Evolutionary conservation across 2,888 invertebrate genomes (phyloP).

Genomic region (Andrena flavipes): DNA sequence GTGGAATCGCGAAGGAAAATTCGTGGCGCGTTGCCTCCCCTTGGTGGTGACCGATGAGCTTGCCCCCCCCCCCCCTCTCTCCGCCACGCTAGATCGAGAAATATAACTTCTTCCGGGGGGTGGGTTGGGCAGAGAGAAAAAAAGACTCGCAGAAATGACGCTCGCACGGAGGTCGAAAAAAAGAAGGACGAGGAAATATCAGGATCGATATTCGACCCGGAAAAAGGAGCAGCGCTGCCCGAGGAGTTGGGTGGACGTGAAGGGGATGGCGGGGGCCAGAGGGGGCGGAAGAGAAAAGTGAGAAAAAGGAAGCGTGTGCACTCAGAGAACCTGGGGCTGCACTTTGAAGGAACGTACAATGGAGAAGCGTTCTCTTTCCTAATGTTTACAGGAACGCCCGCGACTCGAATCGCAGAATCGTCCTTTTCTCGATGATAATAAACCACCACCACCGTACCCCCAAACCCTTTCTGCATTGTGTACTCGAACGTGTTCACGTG

Average conservation of each 20-base stretch:
- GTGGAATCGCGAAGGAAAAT: conserved; percentile 54
- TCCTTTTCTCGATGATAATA: conserved; percentile 46
- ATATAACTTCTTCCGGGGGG: conserved; percentile 69
- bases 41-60: conserved; percentile 47
- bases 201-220: conserved; percentile 78
- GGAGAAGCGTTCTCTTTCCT: conserved; percentile 63
- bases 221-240: conserved; percentile 73
- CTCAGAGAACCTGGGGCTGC: conserved; percentile 70
- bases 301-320: conserved; percentile 72
- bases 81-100: conserved; percentile 67
- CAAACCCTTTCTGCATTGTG: not conserved
- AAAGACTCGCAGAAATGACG: conserved; percentile 72
- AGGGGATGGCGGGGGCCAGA: conserved; percentile 9
- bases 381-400: conserved; percentile 66
- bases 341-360: conserved; percentile 75
- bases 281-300: conserved; percentile 67
- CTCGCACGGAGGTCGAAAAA: conserved; percentile 70
- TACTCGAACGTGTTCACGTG: conserved; percentile 1
- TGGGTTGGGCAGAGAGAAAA: conserved; percentile 33
- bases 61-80: conserved; percentile 13
- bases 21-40: conserved; percentile 20
- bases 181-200: conserved; percentile 74
- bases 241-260: conserved; percentile 27
- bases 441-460: conserved; percentile 5
- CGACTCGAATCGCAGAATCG: conserved; percentile 50